These are phyloP conservation scores for Coptodon bakossiorum DNA, from an alignment of 2,113 vertebrate genomes.

Conservation along the genomic window DNA sequence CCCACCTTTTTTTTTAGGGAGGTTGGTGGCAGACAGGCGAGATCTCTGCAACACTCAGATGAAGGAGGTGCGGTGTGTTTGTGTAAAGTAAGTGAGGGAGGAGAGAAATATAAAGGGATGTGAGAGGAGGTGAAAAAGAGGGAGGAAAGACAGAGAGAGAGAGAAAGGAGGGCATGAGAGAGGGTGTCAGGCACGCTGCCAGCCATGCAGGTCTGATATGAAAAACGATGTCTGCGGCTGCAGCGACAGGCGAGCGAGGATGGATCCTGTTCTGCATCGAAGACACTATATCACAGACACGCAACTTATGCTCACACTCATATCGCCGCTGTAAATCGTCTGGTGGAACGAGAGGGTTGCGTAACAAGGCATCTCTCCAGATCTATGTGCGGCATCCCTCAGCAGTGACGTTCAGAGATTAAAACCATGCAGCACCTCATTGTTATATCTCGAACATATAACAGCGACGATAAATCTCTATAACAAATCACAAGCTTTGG, in stretches of 20 bases:
- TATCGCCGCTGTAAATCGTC: constrained; percentile 7
- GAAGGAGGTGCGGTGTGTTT: neutral
- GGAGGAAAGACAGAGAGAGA: neutral
- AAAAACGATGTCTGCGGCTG: constrained; percentile 46
- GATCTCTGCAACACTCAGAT: constrained; percentile 20
- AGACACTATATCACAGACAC: neutral
- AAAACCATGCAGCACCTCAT: neutral
- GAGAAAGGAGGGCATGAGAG: neutral
- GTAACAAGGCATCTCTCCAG: neutral
- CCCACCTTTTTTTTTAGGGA: neutral
- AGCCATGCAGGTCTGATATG: constrained; percentile 53
- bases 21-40: neutral
- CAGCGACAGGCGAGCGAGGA: constrained; percentile 2
- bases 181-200: constrained; percentile 36
- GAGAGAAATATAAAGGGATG: neutral
- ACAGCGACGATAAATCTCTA: neutral
- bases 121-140: neutral
- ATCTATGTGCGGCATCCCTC: neutral
- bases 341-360: constrained; percentile 9
- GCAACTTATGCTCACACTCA: neutral
- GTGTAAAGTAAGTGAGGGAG: neutral
- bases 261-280: constrained; percentile 1
- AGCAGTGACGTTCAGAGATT: neutral
- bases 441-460: neutral
- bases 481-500: neutral